Evolutionary conservation across 2,797 vertebrate genomes (phyloP).

Genomic region (Leptodactylus fallax): DNA sequence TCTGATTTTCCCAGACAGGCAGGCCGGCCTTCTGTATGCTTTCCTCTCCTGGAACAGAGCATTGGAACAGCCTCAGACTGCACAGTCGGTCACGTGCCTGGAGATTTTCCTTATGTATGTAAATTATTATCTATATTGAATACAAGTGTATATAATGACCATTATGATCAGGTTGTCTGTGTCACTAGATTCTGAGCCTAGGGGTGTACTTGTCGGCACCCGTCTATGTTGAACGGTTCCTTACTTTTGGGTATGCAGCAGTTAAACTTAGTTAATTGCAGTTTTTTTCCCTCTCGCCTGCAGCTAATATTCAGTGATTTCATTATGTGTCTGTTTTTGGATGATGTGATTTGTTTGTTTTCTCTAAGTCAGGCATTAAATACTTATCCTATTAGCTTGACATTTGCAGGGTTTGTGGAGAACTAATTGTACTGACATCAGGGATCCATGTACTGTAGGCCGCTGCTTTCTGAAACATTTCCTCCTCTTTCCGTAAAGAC

Average conservation of each 20-base stretch:
- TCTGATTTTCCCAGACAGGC: too few species aligned
- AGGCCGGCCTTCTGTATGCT: too few species aligned
- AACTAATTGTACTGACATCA: slow-evolving; percentile 37
- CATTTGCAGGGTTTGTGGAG: slow-evolving; percentile 42
- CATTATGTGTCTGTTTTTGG: slow-evolving; percentile 45
- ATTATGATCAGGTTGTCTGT: neutral
- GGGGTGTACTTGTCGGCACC: neutral
- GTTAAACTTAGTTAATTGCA: slow-evolving; percentile 13
- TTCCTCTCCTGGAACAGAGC: too few species aligned
- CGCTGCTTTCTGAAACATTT: neutral
- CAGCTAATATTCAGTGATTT: slow-evolving; percentile 25
- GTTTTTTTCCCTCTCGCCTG: slow-evolving; percentile 45
- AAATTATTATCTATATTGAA: too few species aligned
- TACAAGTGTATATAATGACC: too few species aligned
- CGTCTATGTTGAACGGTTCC: neutral
- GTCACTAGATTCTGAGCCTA: neutral
- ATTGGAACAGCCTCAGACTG: too few species aligned
- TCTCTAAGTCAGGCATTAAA: slow-evolving; percentile 37
- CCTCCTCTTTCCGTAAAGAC: neutral
- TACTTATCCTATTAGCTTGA: slow-evolving; percentile 51
- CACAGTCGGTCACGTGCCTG: too few species aligned
- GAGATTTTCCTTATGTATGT: too few species aligned
- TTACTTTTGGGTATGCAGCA: slow-evolving; percentile 34
- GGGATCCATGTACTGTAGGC: neutral
- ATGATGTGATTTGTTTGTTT: slow-evolving; percentile 43